Evolutionary conservation across 2,113 vertebrate species (phyloP).

Genomic region (Stomatorhinus ivindoensis): DNA sequence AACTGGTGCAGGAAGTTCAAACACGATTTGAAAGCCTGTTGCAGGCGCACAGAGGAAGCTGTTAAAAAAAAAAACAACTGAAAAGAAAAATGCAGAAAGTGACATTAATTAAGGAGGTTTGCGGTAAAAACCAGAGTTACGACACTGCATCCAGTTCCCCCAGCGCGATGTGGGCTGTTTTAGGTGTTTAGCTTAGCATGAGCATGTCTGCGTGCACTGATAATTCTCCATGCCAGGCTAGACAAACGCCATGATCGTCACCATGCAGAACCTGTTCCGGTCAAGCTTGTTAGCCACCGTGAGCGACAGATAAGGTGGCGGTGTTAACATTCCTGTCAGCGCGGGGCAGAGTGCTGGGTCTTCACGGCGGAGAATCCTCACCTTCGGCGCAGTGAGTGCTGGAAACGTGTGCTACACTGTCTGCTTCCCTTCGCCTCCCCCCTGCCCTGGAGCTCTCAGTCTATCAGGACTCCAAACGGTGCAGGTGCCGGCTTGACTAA

Average conservation of each 20-base stretch:
- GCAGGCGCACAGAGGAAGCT: not conserved
- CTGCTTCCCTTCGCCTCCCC: not conserved
- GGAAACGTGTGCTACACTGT: not conserved
- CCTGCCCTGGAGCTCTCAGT: not conserved
- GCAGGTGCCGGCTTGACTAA: not conserved
- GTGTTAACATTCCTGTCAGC: conserved; percentile 1
- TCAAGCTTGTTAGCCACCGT: not conserved
- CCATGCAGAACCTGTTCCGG: not conserved
- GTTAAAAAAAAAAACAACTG: not conserved
- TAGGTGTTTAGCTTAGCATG: not conserved
- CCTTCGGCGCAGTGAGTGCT: not conserved
- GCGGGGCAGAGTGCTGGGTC: not conserved
- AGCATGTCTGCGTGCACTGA: not conserved
- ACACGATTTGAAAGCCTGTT: not conserved
- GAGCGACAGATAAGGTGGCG: not conserved
- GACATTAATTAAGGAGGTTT: not conserved
- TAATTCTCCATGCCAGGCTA: not conserved
- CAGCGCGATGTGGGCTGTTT: not conserved
- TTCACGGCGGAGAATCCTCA: not conserved
- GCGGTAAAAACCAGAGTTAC: not conserved
- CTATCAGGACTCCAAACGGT: not conserved
- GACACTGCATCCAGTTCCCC: not conserved
- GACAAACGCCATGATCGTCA: not conserved
- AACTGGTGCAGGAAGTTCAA: not conserved
- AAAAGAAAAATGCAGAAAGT: not conserved